Base-by-base conservation (phyloP, 2,888 invertebrate species). In the Mythimna ferrago region DNA sequence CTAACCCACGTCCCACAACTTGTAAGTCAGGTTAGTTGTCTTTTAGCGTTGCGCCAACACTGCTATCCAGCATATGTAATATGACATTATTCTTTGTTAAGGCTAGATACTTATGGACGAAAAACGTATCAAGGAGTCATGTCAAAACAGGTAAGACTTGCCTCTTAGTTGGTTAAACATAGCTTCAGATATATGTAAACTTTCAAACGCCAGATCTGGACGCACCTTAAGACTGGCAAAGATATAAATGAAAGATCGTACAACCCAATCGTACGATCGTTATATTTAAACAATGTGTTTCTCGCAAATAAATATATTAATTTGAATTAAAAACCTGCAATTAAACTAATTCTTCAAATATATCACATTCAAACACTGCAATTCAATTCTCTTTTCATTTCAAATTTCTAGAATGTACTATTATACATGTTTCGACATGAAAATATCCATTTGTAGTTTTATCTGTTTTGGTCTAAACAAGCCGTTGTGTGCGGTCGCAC, bases 361-460 rank as follows among this genome's bases (percentile, higher is more conserved):
- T 58, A 5, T 64, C 60, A 60, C 44, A 61, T 66, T 68, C 32
- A 64, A 54, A 51, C 38, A 66, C 66, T 6, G n/a, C 66, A 60
- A 72, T 51, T 51, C 44, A 16, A 69, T 72, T 62, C 51, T 26
- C 60, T 62, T 64, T 63, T 11, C 9, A 66, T 60, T 65, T 51
- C 51, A 53, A 67, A 81, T 69, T 74, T 75, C 61, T 69, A 76
- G 60, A 79, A 75, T 73, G 73, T 74, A 6, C 78, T 74, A 78
- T 77, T 84, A 78, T 82, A 79, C 72, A 35, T 58, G 71, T 85
- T 87, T 84, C 85, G 86, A 85, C 83, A 85, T 87, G 81, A 87
- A 86, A 89, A 87, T 91, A 88, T 89, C 88, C 90, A 91, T 91
- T 90, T 90, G 89, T 90, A 90, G 91, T 90, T 91, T 86, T 88